phyloP scores from a whole-genome alignment of 2,797 vertebrate genomes.

The Lacerta bilineata region DNA sequence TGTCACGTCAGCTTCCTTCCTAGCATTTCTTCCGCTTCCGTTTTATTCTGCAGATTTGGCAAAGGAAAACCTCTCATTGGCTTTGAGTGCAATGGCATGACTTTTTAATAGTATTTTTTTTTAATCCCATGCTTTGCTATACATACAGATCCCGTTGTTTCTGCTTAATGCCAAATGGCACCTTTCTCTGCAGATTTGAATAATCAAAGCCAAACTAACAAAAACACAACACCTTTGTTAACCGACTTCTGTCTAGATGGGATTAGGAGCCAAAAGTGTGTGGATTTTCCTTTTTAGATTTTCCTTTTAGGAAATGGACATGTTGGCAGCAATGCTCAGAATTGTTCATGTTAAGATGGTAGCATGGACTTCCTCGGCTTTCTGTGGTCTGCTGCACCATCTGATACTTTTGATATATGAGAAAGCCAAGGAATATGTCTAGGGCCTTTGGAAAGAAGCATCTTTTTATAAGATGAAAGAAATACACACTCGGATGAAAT shows the following conservation, averaged over 20 bases:
- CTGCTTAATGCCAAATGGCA: constrained; percentile 65
- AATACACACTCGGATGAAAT: constrained; percentile 71
- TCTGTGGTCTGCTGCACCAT: constrained; percentile 70
- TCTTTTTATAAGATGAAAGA: constrained; percentile 76
- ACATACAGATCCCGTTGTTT: constrained; percentile 1
- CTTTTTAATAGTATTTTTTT: not conserved
- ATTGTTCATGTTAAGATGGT: constrained; percentile 66
- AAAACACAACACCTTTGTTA: constrained; percentile 66
- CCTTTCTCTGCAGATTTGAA: constrained; percentile 56
- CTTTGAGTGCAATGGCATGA: not conserved
- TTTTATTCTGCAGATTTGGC: not conserved
- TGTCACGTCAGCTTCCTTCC: no score
- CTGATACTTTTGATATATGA: constrained; percentile 76
- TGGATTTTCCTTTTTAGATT: constrained; percentile 45
- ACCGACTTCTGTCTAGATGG: constrained; percentile 65
- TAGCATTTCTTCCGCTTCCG: not conserved
- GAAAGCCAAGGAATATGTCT: constrained; percentile 74
- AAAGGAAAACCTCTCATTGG: not conserved
- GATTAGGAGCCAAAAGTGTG: constrained; percentile 48
- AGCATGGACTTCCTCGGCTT: constrained; percentile 69
- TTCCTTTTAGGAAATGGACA: constrained; percentile 64
- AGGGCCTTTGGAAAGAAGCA: constrained; percentile 72
- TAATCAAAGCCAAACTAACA: constrained; percentile 32
- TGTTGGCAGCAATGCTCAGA: constrained; percentile 59
- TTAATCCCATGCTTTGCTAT: not conserved